These are phyloP conservation scores for Celastrina argiolus DNA, from an alignment of 2,888 invertebrate species.

Conservation along the genomic window DNA sequence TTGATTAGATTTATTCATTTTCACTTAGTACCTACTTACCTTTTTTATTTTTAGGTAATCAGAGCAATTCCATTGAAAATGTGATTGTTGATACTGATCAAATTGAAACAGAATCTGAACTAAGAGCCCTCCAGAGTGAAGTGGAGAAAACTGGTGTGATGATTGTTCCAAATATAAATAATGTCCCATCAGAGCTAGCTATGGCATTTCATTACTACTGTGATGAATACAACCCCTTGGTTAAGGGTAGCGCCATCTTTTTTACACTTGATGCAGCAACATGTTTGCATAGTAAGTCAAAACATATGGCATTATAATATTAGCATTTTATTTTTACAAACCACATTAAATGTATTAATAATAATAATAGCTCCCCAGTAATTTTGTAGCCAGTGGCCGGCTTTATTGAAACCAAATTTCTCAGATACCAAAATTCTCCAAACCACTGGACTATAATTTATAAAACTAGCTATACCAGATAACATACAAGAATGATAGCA, in stretches of 20 bases:
- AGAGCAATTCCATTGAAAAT: slow-evolving; percentile 44
- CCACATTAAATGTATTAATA: too few species aligned
- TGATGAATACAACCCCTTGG: slow-evolving; percentile 67
- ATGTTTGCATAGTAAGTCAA: slow-evolving; percentile 49
- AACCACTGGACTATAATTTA: too few species aligned
- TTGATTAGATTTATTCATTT: neutral
- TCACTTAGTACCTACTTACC: neutral
- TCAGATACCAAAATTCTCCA: too few species aligned
- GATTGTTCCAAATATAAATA: slow-evolving; percentile 58
- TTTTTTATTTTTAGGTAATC: slow-evolving; percentile 49
- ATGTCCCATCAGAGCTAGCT: slow-evolving; percentile 57
- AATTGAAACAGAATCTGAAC: slow-evolving; percentile 52
- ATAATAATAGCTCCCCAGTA: too few species aligned
- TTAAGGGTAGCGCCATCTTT: slow-evolving; percentile 64
- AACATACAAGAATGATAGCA: too few species aligned
- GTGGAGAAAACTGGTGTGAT: slow-evolving; percentile 57
- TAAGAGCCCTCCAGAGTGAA: slow-evolving; percentile 48
- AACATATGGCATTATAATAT: too few species aligned
- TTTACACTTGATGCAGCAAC: slow-evolving; percentile 61
- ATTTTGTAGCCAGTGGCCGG: too few species aligned
- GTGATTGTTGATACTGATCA: slow-evolving; percentile 49
- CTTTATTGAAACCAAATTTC: too few species aligned
- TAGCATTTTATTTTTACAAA: too few species aligned
- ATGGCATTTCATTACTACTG: slow-evolving; percentile 75
- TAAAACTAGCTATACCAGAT: too few species aligned